Conservation (phyloP, 2,113 vertebrate genomes). For the Phrynosoma platyrhinos region DNA sequence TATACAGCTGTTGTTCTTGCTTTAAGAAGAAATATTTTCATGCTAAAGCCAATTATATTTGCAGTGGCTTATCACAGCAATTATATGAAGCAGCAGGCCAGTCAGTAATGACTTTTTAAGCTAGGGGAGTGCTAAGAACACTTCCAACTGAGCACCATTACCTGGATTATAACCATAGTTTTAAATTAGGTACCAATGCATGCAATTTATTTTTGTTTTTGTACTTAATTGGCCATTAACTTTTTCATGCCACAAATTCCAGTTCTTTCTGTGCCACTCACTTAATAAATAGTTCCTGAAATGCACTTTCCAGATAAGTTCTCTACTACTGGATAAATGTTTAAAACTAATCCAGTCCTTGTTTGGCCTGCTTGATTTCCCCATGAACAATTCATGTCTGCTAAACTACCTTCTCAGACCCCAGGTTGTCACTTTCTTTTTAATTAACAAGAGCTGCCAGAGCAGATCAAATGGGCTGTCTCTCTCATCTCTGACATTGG, state of each 20-base stretch:
- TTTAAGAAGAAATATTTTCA: conserved; percentile 72
- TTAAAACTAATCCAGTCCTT: conserved; percentile 1
- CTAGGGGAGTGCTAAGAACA: conserved; percentile 72
- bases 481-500: neutral
- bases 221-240: conserved; percentile 74
- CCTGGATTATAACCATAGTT: conserved; percentile 72
- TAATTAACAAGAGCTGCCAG: conserved; percentile 3
- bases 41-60: conserved; percentile 78
- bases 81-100: conserved; percentile 78
- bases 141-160: conserved; percentile 74
- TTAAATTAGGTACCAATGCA: conserved; percentile 73
- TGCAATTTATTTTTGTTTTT: conserved; percentile 70
- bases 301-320: conserved; percentile 48
- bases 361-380: neutral
- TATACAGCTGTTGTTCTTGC: conserved; percentile 68
- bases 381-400: neutral
- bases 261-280: conserved; percentile 69
- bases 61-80: conserved; percentile 79
- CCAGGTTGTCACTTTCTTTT: neutral
- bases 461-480: neutral
- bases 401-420: neutral
- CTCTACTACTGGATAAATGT: conserved; percentile 15
- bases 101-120: conserved; percentile 76
- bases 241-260: conserved; percentile 73
- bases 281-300: conserved; percentile 60